Percentiles rank a stretch among this genome's conserved stretches.
Evolutionary conservation across 2,797 vertebrate species (phyloP).

Genomic region (Dicrostonyx torquatus): DNA sequence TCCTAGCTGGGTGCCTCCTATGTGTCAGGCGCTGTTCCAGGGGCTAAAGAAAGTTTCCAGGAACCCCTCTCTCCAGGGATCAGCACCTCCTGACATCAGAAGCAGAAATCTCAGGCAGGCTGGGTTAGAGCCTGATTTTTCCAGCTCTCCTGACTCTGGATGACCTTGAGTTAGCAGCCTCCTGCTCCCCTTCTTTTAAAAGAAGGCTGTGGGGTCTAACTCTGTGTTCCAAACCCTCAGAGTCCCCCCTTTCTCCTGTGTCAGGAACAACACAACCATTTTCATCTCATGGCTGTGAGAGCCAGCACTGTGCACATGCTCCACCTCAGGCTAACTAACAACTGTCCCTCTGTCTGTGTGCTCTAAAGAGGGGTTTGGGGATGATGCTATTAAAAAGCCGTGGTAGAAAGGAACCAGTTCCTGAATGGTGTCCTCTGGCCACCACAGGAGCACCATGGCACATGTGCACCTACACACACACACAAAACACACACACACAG

Average conservation of each 20-base stretch:
- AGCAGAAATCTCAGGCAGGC: neutral
- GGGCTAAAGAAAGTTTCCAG: neutral
- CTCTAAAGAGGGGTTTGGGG: slow-evolving; percentile 26
- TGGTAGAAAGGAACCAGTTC: neutral
- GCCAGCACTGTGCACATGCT: neutral
- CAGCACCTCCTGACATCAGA: neutral
- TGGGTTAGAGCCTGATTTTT: neutral
- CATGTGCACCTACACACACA: too few relatives aligned
- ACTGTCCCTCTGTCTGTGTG: neutral
- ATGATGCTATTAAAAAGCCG: neutral
- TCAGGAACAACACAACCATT: neutral
- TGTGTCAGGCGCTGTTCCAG: neutral
- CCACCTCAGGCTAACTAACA: slow-evolving; percentile 1
- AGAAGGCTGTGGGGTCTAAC: neutral
- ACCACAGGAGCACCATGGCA: too few relatives aligned
- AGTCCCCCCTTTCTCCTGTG: neutral
- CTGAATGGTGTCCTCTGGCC: neutral
- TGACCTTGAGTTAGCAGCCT: slow-evolving; percentile 45
- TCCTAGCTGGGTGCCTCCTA: neutral
- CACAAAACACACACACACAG: neutral
- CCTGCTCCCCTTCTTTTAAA: neutral
- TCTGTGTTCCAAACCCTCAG: neutral
- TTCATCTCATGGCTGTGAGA: neutral
- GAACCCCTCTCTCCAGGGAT: neutral
- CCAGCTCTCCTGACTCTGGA: neutral